Evolutionary conservation across 2,888 invertebrate species (phyloP), one percentile per base, ranked within the genome.

Genomic region (Andrena minutula): DNA sequence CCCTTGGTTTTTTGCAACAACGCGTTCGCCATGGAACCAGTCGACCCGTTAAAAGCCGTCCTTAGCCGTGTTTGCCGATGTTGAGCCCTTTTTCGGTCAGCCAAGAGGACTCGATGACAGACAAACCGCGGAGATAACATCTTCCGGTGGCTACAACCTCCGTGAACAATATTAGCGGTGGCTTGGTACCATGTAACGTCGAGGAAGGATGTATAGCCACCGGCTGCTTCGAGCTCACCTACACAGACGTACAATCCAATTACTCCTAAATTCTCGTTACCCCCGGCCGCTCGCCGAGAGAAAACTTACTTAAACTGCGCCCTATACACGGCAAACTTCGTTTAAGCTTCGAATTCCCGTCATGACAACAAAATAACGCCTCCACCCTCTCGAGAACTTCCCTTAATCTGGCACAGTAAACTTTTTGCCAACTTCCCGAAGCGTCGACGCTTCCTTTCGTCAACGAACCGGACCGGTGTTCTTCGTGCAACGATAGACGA

Each of bases 61-160:
- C 28, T 71, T 71, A 82, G 49, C 89, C 86, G 68, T 78, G 80
- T 75, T 78, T 91, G 12, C 82, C 86, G 23, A 77, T 49, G 30
- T 63, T 70, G 20, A 63, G 68, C 35, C 77, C 94, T 70, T 94
- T 94, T 71, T 97, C 96, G 69, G 94, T 95, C 79, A 98, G 94
- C 98, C 98, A 98, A 35, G 97, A 96, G 10, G 96, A 95, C 91
- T 98, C 97, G 65, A 99, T 96, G 51, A 96, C 96, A 10, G 97
- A 97, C 58, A 97, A 94, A 79, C 96, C 96, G 89, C 97, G 95
- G 92, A 99, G 95, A 94, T 97, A 98, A 85, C 96, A 96, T 88
- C 97, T 97, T 76, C 95, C 96, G 0, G 99, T 98, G 90, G 97
- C 96, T n/a, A 98, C 96, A 63, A 99, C 95, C 94, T 99, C 99